phyloP scores from a whole-genome alignment of 2,888 invertebrate species.

The Acleris laterana region DNA sequence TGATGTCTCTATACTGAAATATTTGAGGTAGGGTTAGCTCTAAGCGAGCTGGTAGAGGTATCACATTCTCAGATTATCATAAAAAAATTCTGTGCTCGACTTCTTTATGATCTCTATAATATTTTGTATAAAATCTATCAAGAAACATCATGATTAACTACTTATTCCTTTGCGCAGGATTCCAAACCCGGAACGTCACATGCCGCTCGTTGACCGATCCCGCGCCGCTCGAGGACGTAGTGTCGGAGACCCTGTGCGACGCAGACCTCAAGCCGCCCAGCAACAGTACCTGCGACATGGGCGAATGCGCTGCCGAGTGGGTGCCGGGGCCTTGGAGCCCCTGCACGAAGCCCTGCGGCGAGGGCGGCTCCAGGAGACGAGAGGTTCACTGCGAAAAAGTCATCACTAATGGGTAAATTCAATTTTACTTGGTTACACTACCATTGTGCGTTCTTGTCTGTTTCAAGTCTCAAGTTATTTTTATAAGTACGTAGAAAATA shows the following conservation, averaged over 20 bases:
- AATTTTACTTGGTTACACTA: neutral
- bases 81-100: too few relatives aligned
- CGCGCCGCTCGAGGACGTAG: conserved; percentile 88
- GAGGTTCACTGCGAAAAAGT: conserved; percentile 92
- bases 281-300: conserved; percentile 88
- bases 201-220: conserved; percentile 87
- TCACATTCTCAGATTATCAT: too few relatives aligned
- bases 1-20: too few relatives aligned
- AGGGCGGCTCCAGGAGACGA: conserved; percentile 88
- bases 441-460: too few relatives aligned
- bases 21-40: too few relatives aligned
- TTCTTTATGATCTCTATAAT: too few relatives aligned
- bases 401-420: conserved; percentile 86
- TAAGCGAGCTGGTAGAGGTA: too few relatives aligned
- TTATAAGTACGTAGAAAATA: too few relatives aligned
- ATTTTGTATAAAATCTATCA: too few relatives aligned
- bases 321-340: conserved; percentile 90
- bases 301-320: conserved; percentile 89
- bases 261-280: conserved; percentile 88
- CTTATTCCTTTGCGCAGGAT: conserved; percentile 79
- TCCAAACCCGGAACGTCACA: conserved; percentile 90
- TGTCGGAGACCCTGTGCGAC: conserved; percentile 90
- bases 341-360: conserved; percentile 93
- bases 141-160: too few relatives aligned
- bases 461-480: too few relatives aligned